phyloP scores from a whole-genome alignment of 53 echinoderm and acorn worm genomes.

The Mesocentrotus franciscanus region DNA sequence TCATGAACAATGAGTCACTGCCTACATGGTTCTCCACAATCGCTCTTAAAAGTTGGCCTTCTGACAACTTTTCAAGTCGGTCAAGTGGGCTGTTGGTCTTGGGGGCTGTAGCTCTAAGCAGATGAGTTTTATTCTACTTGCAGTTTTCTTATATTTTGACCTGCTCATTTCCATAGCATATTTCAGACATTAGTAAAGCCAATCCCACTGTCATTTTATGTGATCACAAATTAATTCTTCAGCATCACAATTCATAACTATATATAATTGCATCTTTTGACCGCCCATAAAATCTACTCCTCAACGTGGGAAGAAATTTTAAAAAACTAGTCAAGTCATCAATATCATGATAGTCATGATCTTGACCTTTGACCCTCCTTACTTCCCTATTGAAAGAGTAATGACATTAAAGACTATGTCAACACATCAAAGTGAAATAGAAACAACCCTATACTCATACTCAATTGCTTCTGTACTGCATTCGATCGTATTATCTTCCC shows the following conservation, averaged over 20 bases:
- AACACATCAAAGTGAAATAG: not conserved
- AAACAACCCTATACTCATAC: not conserved
- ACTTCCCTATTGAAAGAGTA: not conserved
- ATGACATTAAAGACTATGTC: not conserved
- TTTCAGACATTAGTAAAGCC: not conserved
- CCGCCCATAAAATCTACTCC: not conserved
- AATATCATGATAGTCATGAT: not conserved
- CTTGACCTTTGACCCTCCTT: not conserved
- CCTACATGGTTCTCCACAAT: too few species aligned
- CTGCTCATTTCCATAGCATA: too few species aligned
- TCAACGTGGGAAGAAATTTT: not conserved
- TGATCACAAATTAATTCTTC: not conserved
- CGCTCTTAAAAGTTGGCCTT: too few species aligned
- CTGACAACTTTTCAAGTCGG: too few species aligned
- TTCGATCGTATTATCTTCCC: not conserved
- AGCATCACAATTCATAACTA: not conserved
- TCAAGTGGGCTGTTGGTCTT: too few species aligned
- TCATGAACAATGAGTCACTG: too few species aligned
- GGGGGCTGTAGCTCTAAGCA: too few species aligned
- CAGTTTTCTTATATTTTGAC: too few species aligned
- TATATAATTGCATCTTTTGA: not conserved
- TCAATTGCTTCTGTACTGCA: not conserved
- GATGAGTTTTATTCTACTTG: too few species aligned
- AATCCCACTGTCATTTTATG: not conserved
- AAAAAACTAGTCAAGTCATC: not conserved